A percentile compares a stretch with the other conserved stretches of the same genome.
These are phyloP conservation scores for Ectobius pallidus DNA, from an alignment of 2,888 invertebrate species.

Conservation along the genomic window DNA sequence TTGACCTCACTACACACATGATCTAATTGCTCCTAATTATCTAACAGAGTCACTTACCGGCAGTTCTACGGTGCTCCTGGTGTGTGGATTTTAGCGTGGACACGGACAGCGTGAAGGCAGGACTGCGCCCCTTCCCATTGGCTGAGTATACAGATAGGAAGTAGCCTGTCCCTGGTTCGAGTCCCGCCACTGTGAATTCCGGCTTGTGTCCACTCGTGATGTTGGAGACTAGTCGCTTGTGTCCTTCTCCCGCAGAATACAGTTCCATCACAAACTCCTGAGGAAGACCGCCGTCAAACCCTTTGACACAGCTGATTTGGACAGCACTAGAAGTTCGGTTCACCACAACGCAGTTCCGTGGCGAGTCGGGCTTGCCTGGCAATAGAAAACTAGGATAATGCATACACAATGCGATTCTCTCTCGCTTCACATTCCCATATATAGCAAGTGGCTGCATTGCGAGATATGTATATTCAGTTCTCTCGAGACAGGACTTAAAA, in stretches of 20 bases:
- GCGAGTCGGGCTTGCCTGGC: constrained; percentile 57
- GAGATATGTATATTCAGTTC: too few relatives aligned
- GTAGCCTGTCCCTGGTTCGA: constrained; percentile 60
- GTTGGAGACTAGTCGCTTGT: constrained; percentile 52
- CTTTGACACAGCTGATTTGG: constrained; percentile 58
- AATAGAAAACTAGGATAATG: background rate
- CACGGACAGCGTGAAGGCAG: constrained; percentile 55
- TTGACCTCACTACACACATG: too few relatives aligned
- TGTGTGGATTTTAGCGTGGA: constrained; percentile 58
- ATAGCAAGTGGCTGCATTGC: too few relatives aligned
- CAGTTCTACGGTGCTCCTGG: constrained; percentile 56
- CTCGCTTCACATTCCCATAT: too few relatives aligned
- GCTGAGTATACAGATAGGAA: constrained; percentile 58
- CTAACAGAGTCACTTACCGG: too few relatives aligned
- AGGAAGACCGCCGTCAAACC: constrained; percentile 62
- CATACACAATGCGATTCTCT: too few relatives aligned
- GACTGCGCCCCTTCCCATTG: constrained; percentile 63
- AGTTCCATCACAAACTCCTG: constrained; percentile 56
- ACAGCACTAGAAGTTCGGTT: constrained; percentile 61
- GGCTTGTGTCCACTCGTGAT: constrained; percentile 54
- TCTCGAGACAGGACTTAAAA: too few relatives aligned
- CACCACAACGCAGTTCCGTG: constrained; percentile 57
- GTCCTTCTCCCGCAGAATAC: constrained; percentile 43
- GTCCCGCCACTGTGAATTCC: constrained; percentile 58
- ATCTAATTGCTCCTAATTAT: too few relatives aligned